phyloP scores from a whole-genome alignment of 2,113 vertebrate species.

The human region DNA sequence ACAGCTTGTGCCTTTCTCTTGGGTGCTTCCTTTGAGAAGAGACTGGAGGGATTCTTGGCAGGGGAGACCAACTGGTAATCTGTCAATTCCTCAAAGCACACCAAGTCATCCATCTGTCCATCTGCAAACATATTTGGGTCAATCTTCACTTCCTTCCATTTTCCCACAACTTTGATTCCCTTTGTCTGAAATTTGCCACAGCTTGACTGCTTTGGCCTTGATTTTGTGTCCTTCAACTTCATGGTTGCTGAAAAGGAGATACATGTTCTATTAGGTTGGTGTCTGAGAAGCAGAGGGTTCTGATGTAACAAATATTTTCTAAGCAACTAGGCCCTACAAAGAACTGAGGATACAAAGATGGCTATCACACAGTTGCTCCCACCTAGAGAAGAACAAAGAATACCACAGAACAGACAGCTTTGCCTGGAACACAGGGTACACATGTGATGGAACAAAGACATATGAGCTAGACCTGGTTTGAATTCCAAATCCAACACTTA shows the following conservation, averaged over 20 bases:
- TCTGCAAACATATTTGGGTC: constrained; percentile 91
- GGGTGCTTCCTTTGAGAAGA: constrained; percentile 71
- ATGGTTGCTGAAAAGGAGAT: constrained; percentile 78
- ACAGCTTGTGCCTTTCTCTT: constrained; percentile 83
- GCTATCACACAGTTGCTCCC: background rate
- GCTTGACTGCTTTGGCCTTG: constrained; percentile 64
- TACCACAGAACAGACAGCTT: background rate
- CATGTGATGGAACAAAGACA: accelerated
- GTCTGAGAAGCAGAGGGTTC: background rate
- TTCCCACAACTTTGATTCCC: constrained; percentile 89
- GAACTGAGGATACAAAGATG: background rate
- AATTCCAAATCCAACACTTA: background rate
- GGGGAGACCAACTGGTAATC: constrained; percentile 90
- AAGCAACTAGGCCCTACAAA: background rate
- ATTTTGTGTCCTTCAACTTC: constrained; percentile 84
- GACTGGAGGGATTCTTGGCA: constrained; percentile 68
- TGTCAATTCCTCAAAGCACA: constrained; percentile 96
- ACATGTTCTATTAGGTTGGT: background rate
- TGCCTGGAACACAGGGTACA: background rate
- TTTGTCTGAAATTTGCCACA: constrained; percentile 78
- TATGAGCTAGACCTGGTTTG: accelerated
- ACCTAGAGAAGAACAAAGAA: background rate
- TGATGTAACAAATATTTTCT: background rate
- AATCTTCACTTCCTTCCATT: constrained; percentile 91
- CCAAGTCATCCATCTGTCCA: constrained; percentile 90